Percentiles rank a stretch among this genome's conserved stretches.
These are phyloP conservation scores for Chelonia mydas DNA, from an alignment of 2,797 vertebrate genomes.

Conservation along the genomic window DNA sequence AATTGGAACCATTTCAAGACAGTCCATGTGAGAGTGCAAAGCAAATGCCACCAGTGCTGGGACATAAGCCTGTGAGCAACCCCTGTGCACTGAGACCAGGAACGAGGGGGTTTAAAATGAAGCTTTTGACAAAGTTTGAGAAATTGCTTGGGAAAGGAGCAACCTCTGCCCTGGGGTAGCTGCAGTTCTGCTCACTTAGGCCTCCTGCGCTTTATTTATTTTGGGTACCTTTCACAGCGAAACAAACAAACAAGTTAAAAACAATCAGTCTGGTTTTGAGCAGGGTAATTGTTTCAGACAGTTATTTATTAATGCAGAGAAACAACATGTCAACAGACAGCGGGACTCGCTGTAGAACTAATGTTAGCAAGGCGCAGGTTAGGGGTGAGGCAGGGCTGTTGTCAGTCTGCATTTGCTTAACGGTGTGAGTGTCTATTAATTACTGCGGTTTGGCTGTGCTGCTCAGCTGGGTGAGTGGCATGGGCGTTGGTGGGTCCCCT, in stretches of 20 bases:
- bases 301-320: slow-evolving; percentile 73
- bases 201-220: not conserved
- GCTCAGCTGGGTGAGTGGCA: accelerated
- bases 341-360: slow-evolving; percentile 32
- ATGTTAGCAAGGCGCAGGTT: not conserved
- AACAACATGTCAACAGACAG: slow-evolving; percentile 58
- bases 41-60: not conserved
- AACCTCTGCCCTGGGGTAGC: not conserved
- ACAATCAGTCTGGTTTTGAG: slow-evolving; percentile 45
- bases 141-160: not conserved
- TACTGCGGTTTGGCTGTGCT: not conserved
- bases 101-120: not conserved
- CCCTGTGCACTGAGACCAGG: accelerated
- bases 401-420: slow-evolving; percentile 52
- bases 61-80: not conserved
- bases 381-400: not conserved
- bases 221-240: not conserved
- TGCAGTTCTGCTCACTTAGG: not conserved
- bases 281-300: slow-evolving; percentile 65
- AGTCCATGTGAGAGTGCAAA: accelerated
- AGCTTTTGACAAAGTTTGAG: not conserved
- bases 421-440: slow-evolving; percentile 13
- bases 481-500: not conserved
- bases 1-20: not conserved
- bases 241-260: not conserved